These are phyloP conservation scores for Antitype chi DNA, from an alignment of 2,888 invertebrate genomes.

Conservation along the genomic window DNA sequence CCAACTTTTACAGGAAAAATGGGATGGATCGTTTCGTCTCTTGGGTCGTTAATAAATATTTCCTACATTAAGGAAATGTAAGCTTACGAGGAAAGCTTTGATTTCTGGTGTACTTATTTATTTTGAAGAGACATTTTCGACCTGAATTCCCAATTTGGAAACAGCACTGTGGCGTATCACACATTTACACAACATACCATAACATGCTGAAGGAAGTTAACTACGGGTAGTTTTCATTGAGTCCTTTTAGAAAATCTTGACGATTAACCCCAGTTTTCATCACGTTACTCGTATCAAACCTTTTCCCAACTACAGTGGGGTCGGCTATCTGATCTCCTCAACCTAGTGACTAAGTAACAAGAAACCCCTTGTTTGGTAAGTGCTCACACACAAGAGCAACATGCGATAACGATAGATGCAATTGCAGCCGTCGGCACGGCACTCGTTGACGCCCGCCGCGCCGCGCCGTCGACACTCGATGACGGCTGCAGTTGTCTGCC, in stretches of 20 bases:
- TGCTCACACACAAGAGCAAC: no score
- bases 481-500: no score
- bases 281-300: neutral
- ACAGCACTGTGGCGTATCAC: no score
- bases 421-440: no score
- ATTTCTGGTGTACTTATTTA: neutral
- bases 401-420: no score
- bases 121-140: neutral
- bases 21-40: neutral
- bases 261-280: neutral
- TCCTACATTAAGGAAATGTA: neutral
- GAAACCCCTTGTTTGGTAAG: neutral
- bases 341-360: neutral
- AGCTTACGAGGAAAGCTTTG: neutral
- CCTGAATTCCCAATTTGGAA: neutral
- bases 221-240: neutral
- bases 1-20: neutral
- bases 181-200: neutral
- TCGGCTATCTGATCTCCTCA: neutral
- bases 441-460: no score
- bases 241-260: neutral
- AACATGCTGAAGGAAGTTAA: no score
- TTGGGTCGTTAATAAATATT: constrained; percentile 1
- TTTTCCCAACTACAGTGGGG: neutral
- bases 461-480: no score